These are phyloP conservation scores for Microplitis demolitor DNA, from an alignment of 1,140 invertebrate species.

Conservation along the genomic window DNA sequence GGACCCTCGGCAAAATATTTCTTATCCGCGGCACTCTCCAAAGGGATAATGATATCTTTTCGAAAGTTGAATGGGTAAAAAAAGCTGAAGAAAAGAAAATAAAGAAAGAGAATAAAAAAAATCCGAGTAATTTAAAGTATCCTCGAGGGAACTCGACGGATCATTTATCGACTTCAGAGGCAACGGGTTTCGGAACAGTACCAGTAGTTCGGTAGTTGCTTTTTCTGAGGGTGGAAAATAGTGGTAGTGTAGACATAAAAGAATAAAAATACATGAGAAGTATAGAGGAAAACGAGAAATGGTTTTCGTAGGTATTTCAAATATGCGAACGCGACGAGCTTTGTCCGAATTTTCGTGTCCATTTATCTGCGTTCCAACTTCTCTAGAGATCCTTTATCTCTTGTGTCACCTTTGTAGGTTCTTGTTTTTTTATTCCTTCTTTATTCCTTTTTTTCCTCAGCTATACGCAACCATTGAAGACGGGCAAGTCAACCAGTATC, in stretches of 20 bases:
- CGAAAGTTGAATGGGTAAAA: background rate
- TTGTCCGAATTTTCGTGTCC: conserved; percentile 52
- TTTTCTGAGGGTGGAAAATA: background rate
- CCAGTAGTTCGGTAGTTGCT: background rate
- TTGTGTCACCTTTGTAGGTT: conserved; percentile 8
- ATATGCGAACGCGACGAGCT: conserved; percentile 42
- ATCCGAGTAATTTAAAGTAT: conserved; percentile 3
- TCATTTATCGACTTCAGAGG: background rate
- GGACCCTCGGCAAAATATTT: background rate
- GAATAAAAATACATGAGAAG: no score
- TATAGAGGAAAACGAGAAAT: conserved; percentile 25
- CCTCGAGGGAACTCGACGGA: background rate
- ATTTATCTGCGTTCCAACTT: conserved; percentile 44
- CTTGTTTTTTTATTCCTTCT: background rate
- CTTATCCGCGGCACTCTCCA: background rate
- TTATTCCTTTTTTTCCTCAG: background rate
- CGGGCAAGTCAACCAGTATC: background rate
- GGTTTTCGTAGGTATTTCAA: conserved; percentile 38
- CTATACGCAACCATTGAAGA: background rate
- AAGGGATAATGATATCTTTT: background rate
- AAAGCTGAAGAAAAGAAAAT: no score
- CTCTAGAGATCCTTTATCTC: background rate
- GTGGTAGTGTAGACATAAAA: background rate
- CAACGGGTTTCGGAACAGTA: background rate
- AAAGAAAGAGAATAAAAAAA: background rate